These are phyloP conservation scores for Drosophila mojavensis DNA, from an alignment of 1,140 invertebrate species.

Conservation along the genomic window DNA sequence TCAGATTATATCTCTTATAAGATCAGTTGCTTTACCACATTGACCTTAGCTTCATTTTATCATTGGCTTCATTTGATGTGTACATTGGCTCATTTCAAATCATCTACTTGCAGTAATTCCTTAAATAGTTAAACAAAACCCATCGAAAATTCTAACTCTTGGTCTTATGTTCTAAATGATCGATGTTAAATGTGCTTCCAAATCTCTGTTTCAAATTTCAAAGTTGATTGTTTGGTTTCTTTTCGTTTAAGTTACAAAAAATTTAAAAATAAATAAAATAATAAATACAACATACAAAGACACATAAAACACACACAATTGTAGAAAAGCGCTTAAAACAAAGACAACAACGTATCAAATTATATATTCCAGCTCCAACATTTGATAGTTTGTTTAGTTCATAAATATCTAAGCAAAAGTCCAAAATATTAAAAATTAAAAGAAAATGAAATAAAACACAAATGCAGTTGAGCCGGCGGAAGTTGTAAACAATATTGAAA, in stretches of 20 bases:
- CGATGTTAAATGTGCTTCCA: constrained; percentile 75
- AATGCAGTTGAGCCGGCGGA: not conserved
- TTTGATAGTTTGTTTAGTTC: not conserved
- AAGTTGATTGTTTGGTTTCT: constrained; percentile 58
- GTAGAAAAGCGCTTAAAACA: not conserved
- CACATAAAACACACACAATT: constrained; percentile 33
- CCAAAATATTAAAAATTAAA: not conserved
- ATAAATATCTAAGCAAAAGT: not conserved
- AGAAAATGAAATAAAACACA: too few relatives aligned
- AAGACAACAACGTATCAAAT: constrained; percentile 12
- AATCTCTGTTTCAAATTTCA: constrained; percentile 70
- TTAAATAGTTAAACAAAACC: constrained; percentile 52
- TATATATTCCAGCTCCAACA: constrained; percentile 11
- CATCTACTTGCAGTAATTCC: constrained; percentile 45
- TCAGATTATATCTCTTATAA: too few relatives aligned
- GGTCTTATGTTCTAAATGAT: constrained; percentile 65
- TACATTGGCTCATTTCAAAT: constrained; percentile 55
- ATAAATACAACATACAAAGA: constrained; percentile 23
- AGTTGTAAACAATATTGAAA: not conserved
- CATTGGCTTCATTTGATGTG: constrained; percentile 48
- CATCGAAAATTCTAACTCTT: constrained; percentile 33
- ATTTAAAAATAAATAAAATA: not conserved
- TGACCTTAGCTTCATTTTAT: constrained; percentile 14
- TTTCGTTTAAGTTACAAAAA: constrained; percentile 38
- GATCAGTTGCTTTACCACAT: constrained; percentile 11